Percentiles rank a stretch among this genome's conserved stretches.
Conservation (phyloP, 2,113 vertebrate genomes). For the Poecile atricapillus region DNA sequence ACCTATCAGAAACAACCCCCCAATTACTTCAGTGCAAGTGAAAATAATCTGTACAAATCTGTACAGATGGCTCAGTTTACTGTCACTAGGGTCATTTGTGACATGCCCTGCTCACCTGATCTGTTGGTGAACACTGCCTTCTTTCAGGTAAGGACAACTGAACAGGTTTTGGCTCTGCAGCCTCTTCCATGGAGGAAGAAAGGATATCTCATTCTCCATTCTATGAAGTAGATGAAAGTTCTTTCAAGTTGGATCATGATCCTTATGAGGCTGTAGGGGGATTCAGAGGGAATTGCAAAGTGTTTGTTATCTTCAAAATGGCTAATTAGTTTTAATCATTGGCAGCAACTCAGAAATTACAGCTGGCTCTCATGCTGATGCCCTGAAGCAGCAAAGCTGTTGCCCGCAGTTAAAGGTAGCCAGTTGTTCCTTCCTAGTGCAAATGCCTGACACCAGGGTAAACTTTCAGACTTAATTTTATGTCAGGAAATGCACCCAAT, state of each 20-base stretch:
- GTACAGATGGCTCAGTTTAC: background rate
- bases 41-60: background rate
- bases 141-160: background rate
- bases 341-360: constrained; percentile 3
- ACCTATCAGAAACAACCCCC: background rate
- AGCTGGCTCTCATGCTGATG: background rate
- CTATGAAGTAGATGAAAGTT: background rate
- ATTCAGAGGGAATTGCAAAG: background rate
- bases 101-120: background rate
- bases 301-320: background rate
- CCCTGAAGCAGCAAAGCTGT: constrained; percentile 14
- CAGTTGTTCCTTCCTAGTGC: background rate
- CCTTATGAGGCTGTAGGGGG: background rate
- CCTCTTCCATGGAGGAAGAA: background rate
- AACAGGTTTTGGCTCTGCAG: background rate
- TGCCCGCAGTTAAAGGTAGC: background rate
- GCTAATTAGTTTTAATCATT: constrained; percentile 24
- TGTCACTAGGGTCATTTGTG: background rate
- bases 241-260: background rate
- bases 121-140: background rate
- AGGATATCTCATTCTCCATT: background rate
- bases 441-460: background rate
- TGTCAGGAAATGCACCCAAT: background rate
- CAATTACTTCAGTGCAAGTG: background rate
- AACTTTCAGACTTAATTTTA: background rate